phyloP scores from a whole-genome alignment of 2,888 invertebrate species.

The Apotomis betuletana region DNA sequence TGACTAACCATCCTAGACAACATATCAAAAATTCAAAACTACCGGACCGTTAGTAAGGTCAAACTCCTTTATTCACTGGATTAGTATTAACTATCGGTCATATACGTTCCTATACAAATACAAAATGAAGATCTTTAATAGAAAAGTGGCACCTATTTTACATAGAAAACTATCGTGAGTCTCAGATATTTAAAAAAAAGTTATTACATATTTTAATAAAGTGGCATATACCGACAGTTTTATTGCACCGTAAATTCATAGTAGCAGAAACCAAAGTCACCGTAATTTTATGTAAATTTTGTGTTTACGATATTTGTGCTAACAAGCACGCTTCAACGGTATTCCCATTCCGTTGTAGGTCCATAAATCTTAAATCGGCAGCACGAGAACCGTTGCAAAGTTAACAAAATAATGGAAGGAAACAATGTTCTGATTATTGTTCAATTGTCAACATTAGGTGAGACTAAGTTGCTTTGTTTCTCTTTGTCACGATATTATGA shows the following conservation, averaged over 20 bases:
- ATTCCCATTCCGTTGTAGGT: conserved; percentile 52
- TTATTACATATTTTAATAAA: not conserved
- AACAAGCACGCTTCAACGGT: conserved; percentile 48
- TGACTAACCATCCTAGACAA: too few species aligned
- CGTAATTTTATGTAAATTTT: conserved; percentile 36
- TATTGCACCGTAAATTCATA: conserved; percentile 10
- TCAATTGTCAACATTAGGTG: conserved; percentile 59
- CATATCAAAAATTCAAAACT: too few species aligned
- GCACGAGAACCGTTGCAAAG: conserved; percentile 62
- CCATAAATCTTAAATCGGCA: conserved; percentile 72
- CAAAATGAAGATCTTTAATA: too few species aligned
- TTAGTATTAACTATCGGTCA: too few species aligned
- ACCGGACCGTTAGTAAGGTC: too few species aligned
- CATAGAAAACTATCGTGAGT: too few species aligned
- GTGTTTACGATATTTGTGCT: conserved; percentile 42
- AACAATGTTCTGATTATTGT: conserved; percentile 66
- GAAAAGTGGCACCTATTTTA: too few species aligned
- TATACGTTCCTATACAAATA: too few species aligned
- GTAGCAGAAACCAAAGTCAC: not conserved
- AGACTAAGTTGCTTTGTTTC: conserved; percentile 52
- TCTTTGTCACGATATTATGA: conserved; percentile 46
- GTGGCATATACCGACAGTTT: not conserved
- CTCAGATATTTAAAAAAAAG: too few species aligned
- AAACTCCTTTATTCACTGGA: too few species aligned
- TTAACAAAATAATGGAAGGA: conserved; percentile 70